Conservation (phyloP, 64 coral and sea anemone species). For the Cladopsammia gracilis region DNA sequence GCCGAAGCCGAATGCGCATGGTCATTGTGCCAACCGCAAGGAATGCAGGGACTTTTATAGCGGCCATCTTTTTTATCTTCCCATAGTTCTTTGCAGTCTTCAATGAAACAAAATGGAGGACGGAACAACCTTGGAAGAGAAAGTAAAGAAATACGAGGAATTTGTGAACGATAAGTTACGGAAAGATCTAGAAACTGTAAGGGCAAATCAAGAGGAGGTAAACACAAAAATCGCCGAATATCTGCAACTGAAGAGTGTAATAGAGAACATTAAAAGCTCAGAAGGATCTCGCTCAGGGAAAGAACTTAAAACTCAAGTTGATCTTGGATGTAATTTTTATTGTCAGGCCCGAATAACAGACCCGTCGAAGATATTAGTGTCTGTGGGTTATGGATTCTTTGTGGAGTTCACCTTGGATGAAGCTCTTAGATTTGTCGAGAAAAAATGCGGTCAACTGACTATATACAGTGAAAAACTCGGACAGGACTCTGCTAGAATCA, state of each 20-base stretch:
- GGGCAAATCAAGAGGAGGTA: slow-evolving; percentile 86
- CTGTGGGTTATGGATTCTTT: slow-evolving; percentile 96
- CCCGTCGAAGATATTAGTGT: slow-evolving; percentile 88
- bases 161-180: slow-evolving; percentile 92
- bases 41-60: slow-evolving; percentile 97
- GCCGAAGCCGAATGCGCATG: slow-evolving; percentile 99
- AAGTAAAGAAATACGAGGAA: slow-evolving; percentile 89
- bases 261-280: slow-evolving; percentile 83
- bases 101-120: slow-evolving; percentile 84
- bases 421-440: slow-evolving; percentile 88
- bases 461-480: slow-evolving; percentile 71
- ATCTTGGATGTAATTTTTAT: slow-evolving; percentile 96
- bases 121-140: slow-evolving; percentile 57
- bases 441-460: slow-evolving; percentile 84
- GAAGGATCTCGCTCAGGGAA: slow-evolving; percentile 48
- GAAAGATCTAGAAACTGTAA: slow-evolving; percentile 82
- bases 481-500: slow-evolving; percentile 90
- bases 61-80: slow-evolving; percentile 66
- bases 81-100: slow-evolving; percentile 7
- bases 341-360: slow-evolving; percentile 90
- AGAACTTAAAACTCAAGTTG: slow-evolving; percentile 85
- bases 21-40: slow-evolving; percentile 53
- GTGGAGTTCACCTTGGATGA: slow-evolving; percentile 97
- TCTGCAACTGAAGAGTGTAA: slow-evolving; percentile 82
- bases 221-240: slow-evolving; percentile 87